Conservation (phyloP, 2,113 vertebrate genomes). For the Cyprinus carpio region DNA sequence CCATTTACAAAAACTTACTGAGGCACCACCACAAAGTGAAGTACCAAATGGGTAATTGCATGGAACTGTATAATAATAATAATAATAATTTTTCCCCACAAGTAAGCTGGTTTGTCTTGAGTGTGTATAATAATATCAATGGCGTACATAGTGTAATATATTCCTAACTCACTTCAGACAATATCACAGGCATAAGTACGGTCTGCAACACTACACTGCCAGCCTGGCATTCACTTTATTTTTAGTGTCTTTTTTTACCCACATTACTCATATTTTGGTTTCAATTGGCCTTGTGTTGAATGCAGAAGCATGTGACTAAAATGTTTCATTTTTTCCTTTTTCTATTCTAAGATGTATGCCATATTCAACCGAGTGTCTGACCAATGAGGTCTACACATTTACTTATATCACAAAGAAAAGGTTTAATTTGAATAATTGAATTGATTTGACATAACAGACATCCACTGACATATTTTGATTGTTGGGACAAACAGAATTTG, state of each 20-base stretch:
- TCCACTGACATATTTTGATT: no score
- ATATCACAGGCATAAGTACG: background rate
- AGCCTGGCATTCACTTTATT: background rate
- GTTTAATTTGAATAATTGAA: no score
- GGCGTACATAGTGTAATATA: background rate
- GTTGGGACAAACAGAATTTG: no score
- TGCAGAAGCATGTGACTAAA: background rate
- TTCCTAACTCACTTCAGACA: background rate
- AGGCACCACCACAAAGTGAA: background rate
- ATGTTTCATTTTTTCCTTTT: slow-evolving; percentile 14
- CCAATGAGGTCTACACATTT: background rate
- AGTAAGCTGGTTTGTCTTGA: background rate
- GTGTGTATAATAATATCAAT: no score
- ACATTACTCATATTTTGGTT: background rate
- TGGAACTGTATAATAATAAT: background rate
- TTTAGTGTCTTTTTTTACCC: background rate
- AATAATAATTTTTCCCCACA: background rate
- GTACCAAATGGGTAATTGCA: background rate
- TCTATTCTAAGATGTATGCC: background rate
- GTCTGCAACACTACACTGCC: background rate
- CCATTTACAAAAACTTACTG: background rate
- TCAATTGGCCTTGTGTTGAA: background rate
- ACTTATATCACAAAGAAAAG: no score
- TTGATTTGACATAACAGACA: no score
- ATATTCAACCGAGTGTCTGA: background rate